Evolutionary conservation across 2,113 vertebrate genomes (phyloP).

Genomic region (Pogonocichla stellata): DNA sequence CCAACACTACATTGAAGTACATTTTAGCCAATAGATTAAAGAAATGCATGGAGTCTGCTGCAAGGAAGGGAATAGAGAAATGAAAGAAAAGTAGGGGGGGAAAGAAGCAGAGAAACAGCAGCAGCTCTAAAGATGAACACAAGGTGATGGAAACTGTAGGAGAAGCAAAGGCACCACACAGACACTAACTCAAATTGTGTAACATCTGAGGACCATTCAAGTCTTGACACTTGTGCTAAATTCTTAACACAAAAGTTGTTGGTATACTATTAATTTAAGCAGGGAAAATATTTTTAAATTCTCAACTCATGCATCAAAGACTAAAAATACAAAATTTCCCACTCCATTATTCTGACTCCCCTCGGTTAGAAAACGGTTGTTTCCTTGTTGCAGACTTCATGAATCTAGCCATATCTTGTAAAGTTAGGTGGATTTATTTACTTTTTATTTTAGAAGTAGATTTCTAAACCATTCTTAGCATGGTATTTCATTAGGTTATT

Average conservation of each 20-base stretch:
- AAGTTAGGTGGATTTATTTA: background rate
- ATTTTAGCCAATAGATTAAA: background rate
- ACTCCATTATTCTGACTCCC: background rate
- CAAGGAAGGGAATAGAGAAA: background rate
- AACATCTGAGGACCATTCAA: background rate
- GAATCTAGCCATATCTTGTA: background rate
- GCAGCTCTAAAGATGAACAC: background rate
- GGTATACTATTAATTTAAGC: background rate
- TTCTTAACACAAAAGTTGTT: background rate
- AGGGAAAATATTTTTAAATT: background rate
- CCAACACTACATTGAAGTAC: background rate
- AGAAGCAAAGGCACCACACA: background rate
- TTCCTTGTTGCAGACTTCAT: background rate
- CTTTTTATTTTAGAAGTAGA: conserved; percentile 1
- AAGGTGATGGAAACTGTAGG: background rate
- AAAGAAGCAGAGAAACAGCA: background rate
- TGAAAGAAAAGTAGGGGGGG: background rate
- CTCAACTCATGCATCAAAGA: background rate
- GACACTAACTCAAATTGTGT: background rate
- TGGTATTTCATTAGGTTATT: conserved; percentile 44
- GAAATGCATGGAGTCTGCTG: background rate
- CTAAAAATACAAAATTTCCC: background rate
- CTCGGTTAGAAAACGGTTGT: background rate
- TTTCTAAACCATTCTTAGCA: conserved; percentile 18
- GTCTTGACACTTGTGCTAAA: background rate